Conservation (phyloP, 2,888 invertebrate genomes). For the Leptinotarsa peninsularis region DNA sequence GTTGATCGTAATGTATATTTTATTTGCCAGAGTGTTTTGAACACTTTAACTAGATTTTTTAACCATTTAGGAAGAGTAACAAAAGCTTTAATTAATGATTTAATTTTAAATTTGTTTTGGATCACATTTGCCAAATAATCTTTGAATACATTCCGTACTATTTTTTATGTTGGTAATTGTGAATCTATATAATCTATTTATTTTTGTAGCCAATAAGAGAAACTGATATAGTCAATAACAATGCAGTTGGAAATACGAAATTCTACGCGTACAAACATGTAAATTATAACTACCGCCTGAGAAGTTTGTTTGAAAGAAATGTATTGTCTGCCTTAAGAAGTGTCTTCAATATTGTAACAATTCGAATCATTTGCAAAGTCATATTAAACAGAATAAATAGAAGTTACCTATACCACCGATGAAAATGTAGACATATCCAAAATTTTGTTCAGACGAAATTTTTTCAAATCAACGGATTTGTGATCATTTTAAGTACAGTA, state of each 20-base stretch:
- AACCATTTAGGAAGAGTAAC: slow-evolving; percentile 61
- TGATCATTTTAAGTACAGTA: too few relatives aligned
- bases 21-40: slow-evolving; percentile 59
- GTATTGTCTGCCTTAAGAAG: slow-evolving; percentile 58
- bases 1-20: slow-evolving; percentile 63
- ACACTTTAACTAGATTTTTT: slow-evolving; percentile 55
- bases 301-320: slow-evolving; percentile 30
- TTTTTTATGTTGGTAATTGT: slow-evolving; percentile 54
- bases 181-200: slow-evolving; percentile 46
- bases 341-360: slow-evolving; percentile 52
- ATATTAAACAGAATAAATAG: slow-evolving; percentile 20
- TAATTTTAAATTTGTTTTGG: slow-evolving; percentile 57
- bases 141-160: slow-evolving; percentile 67
- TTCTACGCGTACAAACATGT: slow-evolving; percentile 23
- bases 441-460: neutral
- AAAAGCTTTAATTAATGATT: slow-evolving; percentile 64
- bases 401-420: slow-evolving; percentile 43
- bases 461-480: neutral
- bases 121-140: slow-evolving; percentile 69
- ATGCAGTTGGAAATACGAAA: slow-evolving; percentile 33
- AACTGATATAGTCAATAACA: slow-evolving; percentile 55
- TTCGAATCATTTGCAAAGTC: slow-evolving; percentile 36
- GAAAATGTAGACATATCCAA: slow-evolving; percentile 12
- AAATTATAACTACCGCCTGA: slow-evolving; percentile 23
- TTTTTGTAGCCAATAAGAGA: slow-evolving; percentile 42